Conservation (phyloP, 2,888 invertebrate genomes). For the Megamerina dolium region DNA sequence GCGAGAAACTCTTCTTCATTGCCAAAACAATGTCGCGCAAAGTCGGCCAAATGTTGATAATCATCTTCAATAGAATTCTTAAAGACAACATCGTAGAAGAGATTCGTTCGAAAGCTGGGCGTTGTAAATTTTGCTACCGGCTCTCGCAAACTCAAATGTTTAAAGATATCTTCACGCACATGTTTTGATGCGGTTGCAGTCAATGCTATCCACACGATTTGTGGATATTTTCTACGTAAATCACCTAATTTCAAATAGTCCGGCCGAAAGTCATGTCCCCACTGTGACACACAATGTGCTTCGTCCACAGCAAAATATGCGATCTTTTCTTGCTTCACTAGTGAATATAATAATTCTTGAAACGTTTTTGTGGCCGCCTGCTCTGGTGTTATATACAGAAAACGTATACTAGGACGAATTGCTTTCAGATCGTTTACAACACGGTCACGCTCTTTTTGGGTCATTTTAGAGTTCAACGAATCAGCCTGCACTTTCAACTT, state of each 20-base stretch:
- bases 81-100: conserved; percentile 91
- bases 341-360: conserved; percentile 58
- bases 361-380: conserved; percentile 79
- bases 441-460: conserved; percentile 65
- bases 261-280: conserved; percentile 98
- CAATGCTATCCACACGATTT: conserved; percentile 81
- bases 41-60: conserved; percentile 70
- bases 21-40: conserved; percentile 63
- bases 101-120: conserved; percentile 85
- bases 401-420: conserved; percentile 67
- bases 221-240: conserved; percentile 57
- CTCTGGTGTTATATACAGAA: conserved; percentile 96
- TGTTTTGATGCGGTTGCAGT: conserved; percentile 86
- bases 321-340: conserved; percentile 70
- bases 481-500: conserved; percentile 74
- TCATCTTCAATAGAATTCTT: conserved; percentile 79
- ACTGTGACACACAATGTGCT: conserved; percentile 96
- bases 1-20: conserved; percentile 44
- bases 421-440: conserved; percentile 72
- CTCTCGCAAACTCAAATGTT: conserved; percentile 62
- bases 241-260: conserved; percentile 86
- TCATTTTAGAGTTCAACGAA: conserved; percentile 90
- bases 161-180: conserved; percentile 77
- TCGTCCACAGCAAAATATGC: conserved; percentile 94
- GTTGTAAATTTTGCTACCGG: conserved; percentile 72